Percentiles rank a stretch among this genome's conserved stretches.
Conservation (phyloP, 35 echinoderm and acorn worm genomes). For the Heliocidaris erythrogramma region DNA sequence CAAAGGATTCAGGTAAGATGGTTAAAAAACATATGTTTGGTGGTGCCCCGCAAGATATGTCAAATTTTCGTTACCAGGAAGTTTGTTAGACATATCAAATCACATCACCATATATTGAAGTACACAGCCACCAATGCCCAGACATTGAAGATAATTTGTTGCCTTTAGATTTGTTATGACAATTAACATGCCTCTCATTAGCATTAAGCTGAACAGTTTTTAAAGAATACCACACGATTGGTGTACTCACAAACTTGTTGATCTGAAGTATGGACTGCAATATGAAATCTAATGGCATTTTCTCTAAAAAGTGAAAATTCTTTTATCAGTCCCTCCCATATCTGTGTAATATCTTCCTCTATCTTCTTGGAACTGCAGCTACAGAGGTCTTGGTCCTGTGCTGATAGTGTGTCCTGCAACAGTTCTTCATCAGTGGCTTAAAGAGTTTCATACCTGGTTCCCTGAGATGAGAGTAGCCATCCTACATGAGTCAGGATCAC, state of each 20-base stretch:
- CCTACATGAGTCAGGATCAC: constrained; percentile 90
- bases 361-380: constrained; percentile 54
- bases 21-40: neutral
- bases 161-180: no score
- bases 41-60: neutral
- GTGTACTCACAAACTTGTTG: no score
- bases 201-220: no score
- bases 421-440: constrained; percentile 97
- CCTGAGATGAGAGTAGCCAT: constrained; percentile 91
- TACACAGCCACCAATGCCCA: no score
- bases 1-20: constrained; percentile 62
- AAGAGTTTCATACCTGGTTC: constrained; percentile 91
- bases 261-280: no score
- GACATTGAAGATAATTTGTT: no score
- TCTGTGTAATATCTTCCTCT: neutral
- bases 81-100: no score
- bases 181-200: no score
- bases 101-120: no score
- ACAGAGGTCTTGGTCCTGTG: constrained; percentile 87
- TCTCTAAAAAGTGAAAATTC: neutral
- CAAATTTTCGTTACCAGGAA: no score
- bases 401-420: constrained; percentile 95
- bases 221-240: no score
- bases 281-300: no score
- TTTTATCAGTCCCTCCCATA: neutral